Conservation (phyloP, 64 coral and sea anemone species). For the Montipora efflorescens region DNA sequence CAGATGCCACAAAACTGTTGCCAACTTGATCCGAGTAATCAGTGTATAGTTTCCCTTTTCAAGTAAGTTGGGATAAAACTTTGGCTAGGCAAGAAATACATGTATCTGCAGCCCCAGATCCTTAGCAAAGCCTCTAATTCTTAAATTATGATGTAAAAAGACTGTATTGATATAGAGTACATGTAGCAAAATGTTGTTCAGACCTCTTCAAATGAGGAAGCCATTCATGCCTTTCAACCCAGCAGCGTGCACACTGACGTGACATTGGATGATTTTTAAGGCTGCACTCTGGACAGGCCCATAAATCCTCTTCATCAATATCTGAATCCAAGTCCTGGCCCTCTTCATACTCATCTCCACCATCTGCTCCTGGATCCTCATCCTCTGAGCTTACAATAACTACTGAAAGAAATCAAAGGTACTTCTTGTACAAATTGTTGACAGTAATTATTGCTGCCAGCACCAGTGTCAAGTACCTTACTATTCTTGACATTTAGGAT, state of each 20-base stretch:
- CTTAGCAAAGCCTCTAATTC: too few relatives aligned
- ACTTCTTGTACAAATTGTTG: not conserved
- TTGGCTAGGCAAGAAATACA: too few relatives aligned
- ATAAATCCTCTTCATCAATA: slow-evolving; percentile 88
- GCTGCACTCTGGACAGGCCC: slow-evolving; percentile 70
- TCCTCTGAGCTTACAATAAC: slow-evolving; percentile 49
- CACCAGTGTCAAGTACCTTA: too few relatives aligned
- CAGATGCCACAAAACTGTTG: too few relatives aligned
- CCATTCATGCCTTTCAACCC: slow-evolving; percentile 70
- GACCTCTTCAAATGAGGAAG: slow-evolving; percentile 63
- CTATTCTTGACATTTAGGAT: too few relatives aligned
- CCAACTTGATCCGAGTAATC: too few relatives aligned
- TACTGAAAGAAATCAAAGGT: not conserved
- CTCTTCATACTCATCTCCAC: slow-evolving; percentile 88
- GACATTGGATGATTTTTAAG: slow-evolving; percentile 93
- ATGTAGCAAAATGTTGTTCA: not conserved
- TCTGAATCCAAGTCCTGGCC: slow-evolving; percentile 75
- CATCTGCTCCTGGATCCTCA: slow-evolving; percentile 83
- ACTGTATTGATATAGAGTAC: not conserved
- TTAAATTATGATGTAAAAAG: not conserved
- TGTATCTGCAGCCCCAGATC: too few relatives aligned
- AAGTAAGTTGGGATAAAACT: too few relatives aligned
- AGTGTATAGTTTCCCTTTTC: too few relatives aligned
- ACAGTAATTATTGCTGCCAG: too few relatives aligned
- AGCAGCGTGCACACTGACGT: slow-evolving; percentile 77